A percentile compares a stretch with the other conserved stretches of the same genome.
Evolutionary conservation across 2,797 vertebrate species (phyloP).

Genomic region (Galagoides demidoff): DNA sequence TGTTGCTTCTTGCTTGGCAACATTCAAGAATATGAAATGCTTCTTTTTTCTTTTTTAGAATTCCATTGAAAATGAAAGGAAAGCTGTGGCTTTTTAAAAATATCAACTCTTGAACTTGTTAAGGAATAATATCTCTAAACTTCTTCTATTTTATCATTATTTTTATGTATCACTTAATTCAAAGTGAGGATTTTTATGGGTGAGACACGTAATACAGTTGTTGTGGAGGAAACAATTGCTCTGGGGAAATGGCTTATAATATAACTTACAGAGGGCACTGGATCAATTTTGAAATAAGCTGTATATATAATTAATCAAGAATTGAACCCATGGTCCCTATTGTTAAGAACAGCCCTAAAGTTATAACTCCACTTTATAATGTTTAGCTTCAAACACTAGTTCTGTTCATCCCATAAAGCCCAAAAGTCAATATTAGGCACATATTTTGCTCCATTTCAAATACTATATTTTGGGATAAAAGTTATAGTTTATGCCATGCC

Average conservation of each 20-base stretch:
- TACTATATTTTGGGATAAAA: neutral
- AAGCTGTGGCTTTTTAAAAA: conserved; percentile 32
- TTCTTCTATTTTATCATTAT: neutral
- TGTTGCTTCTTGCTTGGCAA: neutral
- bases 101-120: neutral
- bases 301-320: neutral
- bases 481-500: neutral
- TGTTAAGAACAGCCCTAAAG: neutral
- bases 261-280: neutral
- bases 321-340: neutral
- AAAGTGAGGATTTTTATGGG: neutral
- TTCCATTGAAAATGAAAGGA: neutral
- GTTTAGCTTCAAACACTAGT: neutral
- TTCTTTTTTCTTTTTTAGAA: conserved; percentile 20
- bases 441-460: conserved; percentile 28
- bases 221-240: neutral
- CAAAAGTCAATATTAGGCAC: neutral
- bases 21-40: neutral
- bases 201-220: neutral
- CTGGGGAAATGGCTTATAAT: neutral
- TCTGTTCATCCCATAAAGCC: neutral
- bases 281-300: conserved; percentile 35
- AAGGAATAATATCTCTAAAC: neutral
- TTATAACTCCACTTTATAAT: neutral
- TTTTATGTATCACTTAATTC: neutral